Percentiles rank a stretch among this genome's conserved stretches.
Conservation (phyloP, 2,797 vertebrate genomes). For the Trachurus trachurus region DNA sequence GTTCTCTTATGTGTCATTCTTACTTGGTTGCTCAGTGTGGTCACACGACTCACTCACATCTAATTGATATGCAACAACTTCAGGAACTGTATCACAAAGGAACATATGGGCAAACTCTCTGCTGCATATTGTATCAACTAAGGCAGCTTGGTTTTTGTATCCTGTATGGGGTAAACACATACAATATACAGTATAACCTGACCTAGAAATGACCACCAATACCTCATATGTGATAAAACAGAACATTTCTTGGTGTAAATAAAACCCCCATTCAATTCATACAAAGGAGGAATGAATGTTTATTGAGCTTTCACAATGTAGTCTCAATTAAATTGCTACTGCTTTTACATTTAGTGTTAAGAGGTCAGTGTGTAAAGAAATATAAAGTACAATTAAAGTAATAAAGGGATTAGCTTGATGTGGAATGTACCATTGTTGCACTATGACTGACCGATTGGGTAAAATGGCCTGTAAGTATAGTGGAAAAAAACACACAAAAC, state of each 20-base stretch:
- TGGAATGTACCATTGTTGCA: conserved; percentile 71
- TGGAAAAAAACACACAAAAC: conserved; percentile 29
- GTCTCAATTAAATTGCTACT: conserved; percentile 67
- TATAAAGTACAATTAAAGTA: conserved; percentile 46
- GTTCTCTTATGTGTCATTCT: not conserved
- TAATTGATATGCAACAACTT: not conserved
- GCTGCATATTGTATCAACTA: too few species aligned
- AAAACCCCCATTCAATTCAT: conserved; percentile 32
- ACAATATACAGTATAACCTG: not conserved
- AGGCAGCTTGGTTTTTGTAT: too few species aligned
- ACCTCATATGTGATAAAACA: not conserved
- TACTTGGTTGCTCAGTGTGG: too few species aligned
- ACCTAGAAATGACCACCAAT: not conserved
- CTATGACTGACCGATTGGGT: conserved; percentile 32
- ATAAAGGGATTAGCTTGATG: conserved; percentile 57
- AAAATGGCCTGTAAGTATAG: conserved; percentile 43
- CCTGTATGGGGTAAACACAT: not conserved
- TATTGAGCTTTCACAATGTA: conserved; percentile 74
- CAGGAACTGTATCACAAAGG: not conserved
- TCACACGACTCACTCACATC: too few species aligned
- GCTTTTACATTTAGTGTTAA: conserved; percentile 64
- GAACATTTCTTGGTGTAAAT: not conserved
- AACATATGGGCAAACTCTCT: too few species aligned
- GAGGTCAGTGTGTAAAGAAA: conserved; percentile 71
- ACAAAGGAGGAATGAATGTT: conserved; percentile 74